Base-by-base conservation (phyloP, 2,888 invertebrate genomes). In the Harmothoe impar region DNA sequence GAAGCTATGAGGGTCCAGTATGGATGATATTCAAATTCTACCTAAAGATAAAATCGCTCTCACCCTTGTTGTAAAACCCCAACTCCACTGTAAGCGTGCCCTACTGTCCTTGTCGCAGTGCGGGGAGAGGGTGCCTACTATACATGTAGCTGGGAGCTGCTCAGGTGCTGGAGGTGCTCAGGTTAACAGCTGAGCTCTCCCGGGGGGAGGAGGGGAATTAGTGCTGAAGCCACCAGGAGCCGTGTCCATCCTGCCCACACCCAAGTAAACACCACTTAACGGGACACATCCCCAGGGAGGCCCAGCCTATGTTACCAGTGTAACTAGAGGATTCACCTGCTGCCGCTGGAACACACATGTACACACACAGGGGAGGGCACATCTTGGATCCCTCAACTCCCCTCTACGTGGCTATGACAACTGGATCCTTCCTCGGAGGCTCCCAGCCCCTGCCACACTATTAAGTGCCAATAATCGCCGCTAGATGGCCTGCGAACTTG, bases 381-480 rank as follows among this genome's bases (percentile, higher is more conserved):
- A 81, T 10, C 43, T 81, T 43, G 43, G 43, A 43, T 81, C 20
- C 43, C 81, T 35, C 35, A 81, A 1, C 81, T 35, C n/a, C 20
- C 81, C 81, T 77, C 31, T 12, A 23, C 29, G 81, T 81, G 35
- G 1, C 81, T 29, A 29, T 72, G 72, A 29, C 72, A 72, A 72
- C 81, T 31, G 23, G 43, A 17, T 25, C 81, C 81, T 35, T 81
- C 35, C 33, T 17, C 5, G 23, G 23, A 15, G 35, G 3, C 25
- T n/a, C 31, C 23, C n/a, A n/a, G 62, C 15, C 62, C 20, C 0
- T n/a, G 23, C 15, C 62, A 3, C 62, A 20, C n/a, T 62, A n/a
- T 62, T 62, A 25, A 33, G 81, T 25, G 25, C 33, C 35, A 33
- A 81, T 43, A 33, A 33, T 25, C 81, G 25, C 20, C 81, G 23